phyloP scores from a whole-genome alignment of 1,140 invertebrate species.

The Lasaia peninsularis region DNA sequence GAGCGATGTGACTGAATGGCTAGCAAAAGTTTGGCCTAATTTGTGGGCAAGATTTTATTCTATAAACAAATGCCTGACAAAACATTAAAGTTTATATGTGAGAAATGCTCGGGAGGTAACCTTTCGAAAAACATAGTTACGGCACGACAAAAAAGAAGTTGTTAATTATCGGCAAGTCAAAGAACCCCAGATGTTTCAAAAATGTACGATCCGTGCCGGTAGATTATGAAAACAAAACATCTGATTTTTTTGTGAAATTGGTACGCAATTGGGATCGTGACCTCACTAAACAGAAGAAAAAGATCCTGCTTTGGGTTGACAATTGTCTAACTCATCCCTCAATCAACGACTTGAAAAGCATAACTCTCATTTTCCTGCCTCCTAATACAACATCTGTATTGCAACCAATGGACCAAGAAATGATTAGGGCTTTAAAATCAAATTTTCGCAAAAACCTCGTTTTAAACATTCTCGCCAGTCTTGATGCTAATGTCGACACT shows the following conservation, averaged over 20 bases:
- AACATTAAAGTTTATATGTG: conserved; percentile 27
- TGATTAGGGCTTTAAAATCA: conserved; percentile 26
- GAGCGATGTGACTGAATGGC: conserved; percentile 15
- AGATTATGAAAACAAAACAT: conserved; percentile 31
- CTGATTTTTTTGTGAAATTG: conserved; percentile 26
- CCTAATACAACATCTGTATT: conserved; percentile 26
- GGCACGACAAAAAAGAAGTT: conserved; percentile 20
- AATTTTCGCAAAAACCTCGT: conserved; percentile 18
- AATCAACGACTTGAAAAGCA: conserved; percentile 1
- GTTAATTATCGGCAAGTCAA: conserved; percentile 26
- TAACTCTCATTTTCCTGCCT: conserved; percentile 17
- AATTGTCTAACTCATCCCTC: neutral
- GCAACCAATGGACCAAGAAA: conserved; percentile 27
- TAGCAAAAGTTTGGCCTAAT: conserved; percentile 15
- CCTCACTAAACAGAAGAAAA: neutral
- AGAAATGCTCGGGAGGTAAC: conserved; percentile 15
- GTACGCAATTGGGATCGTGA: neutral
- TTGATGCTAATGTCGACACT: conserved; percentile 19
- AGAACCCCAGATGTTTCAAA: conserved; percentile 18
- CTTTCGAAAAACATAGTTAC: conserved; percentile 18
- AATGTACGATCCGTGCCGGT: conserved; percentile 28
- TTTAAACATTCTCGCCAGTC: conserved; percentile 22
- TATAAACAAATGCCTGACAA: conserved; percentile 22
- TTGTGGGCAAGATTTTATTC: conserved; percentile 20
- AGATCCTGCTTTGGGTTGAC: neutral